Percentiles rank a stretch among this genome's conserved stretches.
Evolutionary conservation across 53 echinoderm and acorn worm genomes (phyloP).

Genomic region (Paelopatides confundens): DNA sequence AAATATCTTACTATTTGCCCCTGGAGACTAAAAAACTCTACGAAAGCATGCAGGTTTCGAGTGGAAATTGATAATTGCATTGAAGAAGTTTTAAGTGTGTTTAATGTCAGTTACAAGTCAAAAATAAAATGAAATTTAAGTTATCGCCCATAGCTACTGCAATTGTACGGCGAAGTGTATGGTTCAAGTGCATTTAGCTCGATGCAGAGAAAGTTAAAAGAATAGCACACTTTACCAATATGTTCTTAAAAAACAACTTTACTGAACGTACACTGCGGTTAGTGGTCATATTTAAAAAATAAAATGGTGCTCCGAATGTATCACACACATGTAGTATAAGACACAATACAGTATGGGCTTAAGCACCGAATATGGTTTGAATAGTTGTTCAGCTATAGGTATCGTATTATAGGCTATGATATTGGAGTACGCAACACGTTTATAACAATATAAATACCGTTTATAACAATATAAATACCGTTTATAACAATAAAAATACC

Average conservation of each 20-base stretch:
- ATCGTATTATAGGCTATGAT: too few relatives aligned
- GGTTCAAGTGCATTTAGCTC: slow-evolving; percentile 31
- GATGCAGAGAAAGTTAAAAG: not conserved
- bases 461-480: too few relatives aligned
- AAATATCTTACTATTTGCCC: not conserved
- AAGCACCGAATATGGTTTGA: too few relatives aligned
- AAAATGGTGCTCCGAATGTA: too few relatives aligned
- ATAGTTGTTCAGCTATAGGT: too few relatives aligned
- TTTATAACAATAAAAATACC: too few relatives aligned
- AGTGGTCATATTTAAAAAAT: not conserved
- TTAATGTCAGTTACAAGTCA: slow-evolving; percentile 41
- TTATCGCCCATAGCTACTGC: slow-evolving; percentile 20
- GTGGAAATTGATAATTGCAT: slow-evolving; percentile 35
- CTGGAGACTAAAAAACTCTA: slow-evolving; percentile 1
- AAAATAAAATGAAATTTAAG: slow-evolving; percentile 23
- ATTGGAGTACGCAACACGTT: too few relatives aligned
- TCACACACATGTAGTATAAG: too few relatives aligned
- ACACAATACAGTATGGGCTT: too few relatives aligned
- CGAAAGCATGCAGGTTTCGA: slow-evolving; percentile 38
- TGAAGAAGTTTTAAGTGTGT: slow-evolving; percentile 38
- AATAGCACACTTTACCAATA: not conserved
- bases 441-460: too few relatives aligned
- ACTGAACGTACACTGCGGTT: too few relatives aligned
- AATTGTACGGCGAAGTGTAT: not conserved
- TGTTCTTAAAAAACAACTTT: too few relatives aligned